Percentiles rank a stretch among this genome's conserved stretches.
Evolutionary conservation across 2,113 vertebrate species (phyloP).

Genomic region (Carlito syrichta): DNA sequence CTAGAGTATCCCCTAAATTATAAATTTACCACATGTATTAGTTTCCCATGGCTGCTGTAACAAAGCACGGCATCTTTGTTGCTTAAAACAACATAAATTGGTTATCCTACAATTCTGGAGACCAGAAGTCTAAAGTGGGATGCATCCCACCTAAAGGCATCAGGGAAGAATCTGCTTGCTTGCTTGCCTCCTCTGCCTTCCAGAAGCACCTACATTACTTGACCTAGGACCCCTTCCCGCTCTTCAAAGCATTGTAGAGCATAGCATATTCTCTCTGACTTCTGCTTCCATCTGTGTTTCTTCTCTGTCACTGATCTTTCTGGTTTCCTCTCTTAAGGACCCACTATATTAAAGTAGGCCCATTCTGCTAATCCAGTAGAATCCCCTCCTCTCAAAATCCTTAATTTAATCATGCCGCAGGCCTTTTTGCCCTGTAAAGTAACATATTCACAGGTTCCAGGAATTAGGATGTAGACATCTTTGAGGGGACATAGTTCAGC

Average conservation of each 20-base stretch:
- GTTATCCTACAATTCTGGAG: background rate
- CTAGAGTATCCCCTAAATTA: background rate
- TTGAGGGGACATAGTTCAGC: background rate
- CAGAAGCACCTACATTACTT: background rate
- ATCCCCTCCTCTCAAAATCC: background rate
- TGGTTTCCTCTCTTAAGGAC: background rate
- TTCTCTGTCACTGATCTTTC: background rate
- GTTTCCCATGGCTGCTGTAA: background rate
- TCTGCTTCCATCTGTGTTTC: background rate
- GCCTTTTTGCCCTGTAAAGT: background rate
- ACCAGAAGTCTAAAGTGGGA: background rate
- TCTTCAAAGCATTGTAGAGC: background rate
- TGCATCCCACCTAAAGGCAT: background rate
- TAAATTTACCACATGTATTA: background rate
- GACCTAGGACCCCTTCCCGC: background rate
- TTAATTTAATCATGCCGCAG: background rate
- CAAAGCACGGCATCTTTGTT: background rate
- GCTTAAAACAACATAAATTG: background rate
- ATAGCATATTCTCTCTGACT: background rate
- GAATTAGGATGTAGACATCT: background rate
- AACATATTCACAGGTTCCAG: background rate
- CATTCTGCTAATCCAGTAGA: background rate
- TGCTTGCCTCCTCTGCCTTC: background rate
- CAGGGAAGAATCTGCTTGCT: background rate
- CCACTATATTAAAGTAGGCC: background rate